Evolutionary conservation across 2,797 vertebrate species (phyloP), one percentile per base, ranked within the genome.

Genomic region (Craterocephalus amniculus): DNA sequence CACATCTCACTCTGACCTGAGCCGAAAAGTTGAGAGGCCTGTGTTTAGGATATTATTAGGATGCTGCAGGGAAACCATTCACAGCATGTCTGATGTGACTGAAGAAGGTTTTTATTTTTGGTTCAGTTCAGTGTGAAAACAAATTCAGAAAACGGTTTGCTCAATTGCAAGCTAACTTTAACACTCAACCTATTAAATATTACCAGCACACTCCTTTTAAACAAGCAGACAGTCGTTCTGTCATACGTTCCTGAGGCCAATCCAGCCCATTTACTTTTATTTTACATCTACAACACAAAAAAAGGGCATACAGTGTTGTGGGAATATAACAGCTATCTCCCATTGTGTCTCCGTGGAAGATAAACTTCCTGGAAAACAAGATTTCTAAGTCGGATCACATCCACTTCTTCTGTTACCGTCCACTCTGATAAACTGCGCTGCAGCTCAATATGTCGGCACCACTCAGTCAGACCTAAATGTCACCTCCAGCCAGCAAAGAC

Each of bases 341-440:
- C 36, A 85, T 84, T 90, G 82, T 91, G 40, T 51, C 64, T 31
- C 2, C 61, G 40, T 68, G 38, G 65, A 63, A 74, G 55, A 79
- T 60, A 77, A 86, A 85, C 83, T 79, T 87, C 81, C 87, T 78
- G 72, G 29, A 83, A 87, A 72, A 54, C 60, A 29, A 58, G 10
- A 60, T 78, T 77, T 86, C 78, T 73, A 65, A 65, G 69, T 54
- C 58, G 58, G 31, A 80, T 74, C 52, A 66, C 74, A 72, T 84
- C 64, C 62, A 43, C 24, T 58, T 40, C 45, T 62, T 32, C 8
- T 26, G 58, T 62, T 49, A 61, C 49, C 12, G 14, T 36, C 26
- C 43, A 8, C 60, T 58, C 31, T 26, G n/a, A 22, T 36, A 35
- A 13, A 36, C 10, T 57, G 8, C 10, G 9, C 11, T 34, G 40